Conservation (phyloP, 1,140 invertebrate genomes). For the Branchinecta lynchi region DNA sequence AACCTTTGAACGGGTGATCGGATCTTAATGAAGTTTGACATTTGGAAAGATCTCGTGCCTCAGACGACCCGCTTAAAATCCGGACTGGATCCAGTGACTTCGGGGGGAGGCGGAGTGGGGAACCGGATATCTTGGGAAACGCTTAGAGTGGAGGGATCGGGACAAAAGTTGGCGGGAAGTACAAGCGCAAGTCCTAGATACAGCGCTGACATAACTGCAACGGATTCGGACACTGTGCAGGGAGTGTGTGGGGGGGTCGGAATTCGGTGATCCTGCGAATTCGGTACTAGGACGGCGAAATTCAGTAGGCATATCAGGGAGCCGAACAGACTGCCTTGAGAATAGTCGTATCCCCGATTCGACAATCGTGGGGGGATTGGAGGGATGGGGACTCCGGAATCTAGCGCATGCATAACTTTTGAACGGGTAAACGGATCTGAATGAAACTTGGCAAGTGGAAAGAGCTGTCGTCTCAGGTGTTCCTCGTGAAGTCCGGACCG, state of each 20-base stretch:
- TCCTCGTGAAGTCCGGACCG: neutral
- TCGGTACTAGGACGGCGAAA: slow-evolving; percentile 8
- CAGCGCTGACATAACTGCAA: too few relatives aligned
- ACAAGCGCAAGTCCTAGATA: too few relatives aligned
- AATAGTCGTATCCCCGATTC: neutral
- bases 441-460: neutral
- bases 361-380: neutral
- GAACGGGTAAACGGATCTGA: neutral
- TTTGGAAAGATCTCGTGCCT: too few relatives aligned
- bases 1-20: too few relatives aligned
- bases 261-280: slow-evolving; percentile 3
- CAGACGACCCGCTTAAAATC: too few relatives aligned
- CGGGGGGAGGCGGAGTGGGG: too few relatives aligned
- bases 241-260: neutral
- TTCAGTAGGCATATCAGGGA: neutral
- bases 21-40: too few relatives aligned
- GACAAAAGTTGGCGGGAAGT: too few relatives aligned
- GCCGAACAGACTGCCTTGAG: neutral
- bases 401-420: neutral
- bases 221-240: too few relatives aligned
- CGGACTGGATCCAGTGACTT: too few relatives aligned
- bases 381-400: neutral
- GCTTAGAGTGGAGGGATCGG: too few relatives aligned
- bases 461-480: neutral
- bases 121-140: too few relatives aligned